Conservation (phyloP, 2,888 invertebrate genomes). For the Cheilosia scutellata region DNA sequence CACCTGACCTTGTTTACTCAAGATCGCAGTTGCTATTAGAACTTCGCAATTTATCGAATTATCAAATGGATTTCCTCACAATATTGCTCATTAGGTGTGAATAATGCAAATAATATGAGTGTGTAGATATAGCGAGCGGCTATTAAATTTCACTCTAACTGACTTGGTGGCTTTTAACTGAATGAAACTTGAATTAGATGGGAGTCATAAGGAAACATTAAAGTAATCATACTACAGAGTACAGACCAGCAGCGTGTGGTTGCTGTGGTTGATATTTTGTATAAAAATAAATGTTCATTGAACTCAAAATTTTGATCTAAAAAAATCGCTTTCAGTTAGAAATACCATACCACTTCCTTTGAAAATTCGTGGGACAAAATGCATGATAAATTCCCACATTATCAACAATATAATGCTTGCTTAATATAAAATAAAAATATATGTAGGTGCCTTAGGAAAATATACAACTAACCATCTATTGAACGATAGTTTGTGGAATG, state of each 20-base stretch:
- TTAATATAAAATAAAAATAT: too few relatives aligned
- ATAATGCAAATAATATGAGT: slow-evolving; percentile 7
- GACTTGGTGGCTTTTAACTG: slow-evolving; percentile 28
- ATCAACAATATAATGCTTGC: neutral
- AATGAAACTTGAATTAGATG: slow-evolving; percentile 53
- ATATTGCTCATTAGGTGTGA: slow-evolving; percentile 19
- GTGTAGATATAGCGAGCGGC: neutral
- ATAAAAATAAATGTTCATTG: slow-evolving; percentile 25
- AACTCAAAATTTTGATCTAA: slow-evolving; percentile 13
- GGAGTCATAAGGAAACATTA: slow-evolving; percentile 31
- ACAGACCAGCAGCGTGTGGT: slow-evolving; percentile 39
- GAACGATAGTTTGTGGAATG: too few relatives aligned
- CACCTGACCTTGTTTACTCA: slow-evolving; percentile 43
- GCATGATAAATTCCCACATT: slow-evolving; percentile 26
- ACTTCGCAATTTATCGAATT: neutral
- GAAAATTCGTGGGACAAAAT: slow-evolving; percentile 18
- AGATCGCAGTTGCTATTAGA: slow-evolving; percentile 3
- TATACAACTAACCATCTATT: too few relatives aligned
- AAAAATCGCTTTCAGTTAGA: slow-evolving; percentile 11
- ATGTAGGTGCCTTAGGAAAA: too few relatives aligned
- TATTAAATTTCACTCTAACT: slow-evolving; percentile 55
- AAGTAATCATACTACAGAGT: neutral
- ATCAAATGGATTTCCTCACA: slow-evolving; percentile 2
- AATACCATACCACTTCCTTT: slow-evolving; percentile 45
- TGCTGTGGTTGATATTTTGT: slow-evolving; percentile 45